Evolutionary conservation across 2,888 invertebrate genomes (phyloP), one percentile per base, ranked within the genome.

Genomic region (Antitype chi): DNA sequence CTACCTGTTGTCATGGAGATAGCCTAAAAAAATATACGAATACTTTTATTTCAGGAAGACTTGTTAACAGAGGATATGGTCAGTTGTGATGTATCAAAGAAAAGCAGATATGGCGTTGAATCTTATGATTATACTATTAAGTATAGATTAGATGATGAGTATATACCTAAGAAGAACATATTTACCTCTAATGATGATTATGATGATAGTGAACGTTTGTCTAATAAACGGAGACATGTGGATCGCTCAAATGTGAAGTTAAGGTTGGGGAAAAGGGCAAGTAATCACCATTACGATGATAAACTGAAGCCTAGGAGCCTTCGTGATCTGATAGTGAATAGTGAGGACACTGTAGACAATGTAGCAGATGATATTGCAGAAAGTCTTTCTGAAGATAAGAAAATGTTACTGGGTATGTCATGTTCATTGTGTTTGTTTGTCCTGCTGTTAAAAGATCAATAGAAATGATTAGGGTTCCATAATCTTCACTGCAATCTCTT

Each of bases 21-120:
- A 6, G 7, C 7, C 8, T 38, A 11, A 52, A 53, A 62, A 43
- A 32, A 17, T 23, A 52, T 74, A 43, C 74, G 49, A 47, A 57
- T 63, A n/a, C 15, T n/a, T 63, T 55, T 52, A 52, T 95, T 96
- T n/a, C 97, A 98, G 95, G 98, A 99, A 92, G 98, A 98, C 86
- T 97, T 98, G 0, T 94, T 99, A 71, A 98, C 98, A 47, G 98
- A 98, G 91, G 98, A 98, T 88, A 97, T 99, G 95, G 97, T 97
- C 20, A 97, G 97, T 62, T 98, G 98, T 94, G 98, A 98, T 93
- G 98, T 99, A 17, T 97, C 98, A 94, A 94, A 97, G 96, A 90
- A 97, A 94, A 92, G 97, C 95, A 91, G 97, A 97, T 93, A 98
- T 97, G 95, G 98, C 92, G 98, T 98, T 70, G 98, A 98, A 94